Base-by-base conservation (phyloP, 2,888 invertebrate genomes). In the Diarsia dahlii region DNA sequence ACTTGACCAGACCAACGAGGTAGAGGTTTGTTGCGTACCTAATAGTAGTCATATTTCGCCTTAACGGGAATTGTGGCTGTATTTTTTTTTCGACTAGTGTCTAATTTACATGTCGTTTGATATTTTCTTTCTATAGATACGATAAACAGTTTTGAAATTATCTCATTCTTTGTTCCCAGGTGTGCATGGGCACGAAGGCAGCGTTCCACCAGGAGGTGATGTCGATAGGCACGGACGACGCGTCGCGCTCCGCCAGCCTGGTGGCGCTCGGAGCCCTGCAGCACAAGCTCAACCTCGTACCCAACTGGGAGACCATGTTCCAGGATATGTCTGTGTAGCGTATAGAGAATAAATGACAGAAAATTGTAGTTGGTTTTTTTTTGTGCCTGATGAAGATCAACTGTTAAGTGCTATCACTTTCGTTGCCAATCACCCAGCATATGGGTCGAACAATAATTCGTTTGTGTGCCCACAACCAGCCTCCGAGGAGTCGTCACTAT, bases 151-250 rank as follows among this genome's bases (percentile, higher is more conserved):
- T 39, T 62, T 20, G 0, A 20, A 62, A 39, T 18, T 4, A 12
- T 20, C 10, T 1, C 10, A 3, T 45, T 20, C 60, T 15, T 34
- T 12, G n/a, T 64, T 64, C 10, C 0, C 90, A 96, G 96, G 95
- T 97, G 13, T 95, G 95, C 65, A 93, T 97, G 81, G 97, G 97
- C 23, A 97, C 97, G 0, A 97, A 97, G 72, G 92, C 97, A 0
- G 96, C 97, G 0, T 97, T 97, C 89, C 92, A 97, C 84, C 97
- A 97, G 90, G 97, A 97, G 79, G 95, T 97, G 6, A 96, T 97
- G 85, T 97, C 97, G 0, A 94, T 97, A 39, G 94, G 93, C 1
- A 92, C 94, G 12, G 97, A 97, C 87, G 94, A 95, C 0, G 90
- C 93, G 6, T 96, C 97, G 9, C 96, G 97, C 13, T 97, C 97